Conservation (phyloP, 2,113 vertebrate species). For the Sylvilagus bachmani region DNA sequence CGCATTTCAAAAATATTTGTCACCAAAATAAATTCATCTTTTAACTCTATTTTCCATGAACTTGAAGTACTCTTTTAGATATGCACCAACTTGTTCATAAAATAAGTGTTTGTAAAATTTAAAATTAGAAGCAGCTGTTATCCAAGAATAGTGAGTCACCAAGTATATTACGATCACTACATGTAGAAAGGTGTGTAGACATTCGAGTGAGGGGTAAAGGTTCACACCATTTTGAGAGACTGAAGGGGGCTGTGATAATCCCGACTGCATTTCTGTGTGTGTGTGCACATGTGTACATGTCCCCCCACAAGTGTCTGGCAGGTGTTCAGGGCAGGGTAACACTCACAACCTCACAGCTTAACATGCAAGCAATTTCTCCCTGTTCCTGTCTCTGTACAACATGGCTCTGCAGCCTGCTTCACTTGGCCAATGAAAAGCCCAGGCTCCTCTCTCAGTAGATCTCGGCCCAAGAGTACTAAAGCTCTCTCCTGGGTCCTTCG, state of each 20-base stretch:
- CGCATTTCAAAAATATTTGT: no score
- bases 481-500: neutral
- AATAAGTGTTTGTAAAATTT: neutral
- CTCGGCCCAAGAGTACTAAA: neutral
- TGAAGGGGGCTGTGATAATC: neutral
- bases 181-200: neutral
- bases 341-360: neutral
- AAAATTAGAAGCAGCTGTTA: neutral
- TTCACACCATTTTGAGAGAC: neutral
- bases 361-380: neutral
- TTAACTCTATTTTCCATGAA: no score
- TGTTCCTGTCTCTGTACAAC: neutral
- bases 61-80: no score
- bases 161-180: neutral
- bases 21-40: no score
- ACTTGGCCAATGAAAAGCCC: neutral
- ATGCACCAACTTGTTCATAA: neutral
- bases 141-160: neutral
- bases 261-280: neutral
- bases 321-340: neutral
- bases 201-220: neutral
- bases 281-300: fast-evolving
- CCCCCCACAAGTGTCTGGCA: neutral
- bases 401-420: neutral
- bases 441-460: neutral